Conservation (phyloP, 2,888 invertebrate species). For the Micoletzkya japonica region DNA sequence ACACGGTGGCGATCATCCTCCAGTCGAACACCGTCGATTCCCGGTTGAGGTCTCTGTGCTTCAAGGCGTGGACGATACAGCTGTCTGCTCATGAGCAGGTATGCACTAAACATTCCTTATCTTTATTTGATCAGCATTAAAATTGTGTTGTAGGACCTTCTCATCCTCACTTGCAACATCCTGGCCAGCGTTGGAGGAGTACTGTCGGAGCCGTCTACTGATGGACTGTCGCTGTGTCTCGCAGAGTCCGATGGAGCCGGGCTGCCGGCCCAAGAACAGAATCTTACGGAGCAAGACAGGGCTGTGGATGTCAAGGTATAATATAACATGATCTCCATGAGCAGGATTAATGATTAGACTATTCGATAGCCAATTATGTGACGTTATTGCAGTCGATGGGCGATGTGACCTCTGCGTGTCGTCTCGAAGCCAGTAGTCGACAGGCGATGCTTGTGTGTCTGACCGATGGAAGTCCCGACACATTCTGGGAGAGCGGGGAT, state of each 20-base stretch:
- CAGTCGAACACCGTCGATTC: conserved; percentile 52
- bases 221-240: conserved; percentile 30
- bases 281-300: conserved; percentile 4
- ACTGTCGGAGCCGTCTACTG: conserved; percentile 51
- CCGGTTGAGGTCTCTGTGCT: conserved; percentile 52
- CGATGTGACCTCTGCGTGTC: conserved; percentile 78
- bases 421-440: conserved; percentile 86
- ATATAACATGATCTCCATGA: neutral
- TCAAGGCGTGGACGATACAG: conserved; percentile 63
- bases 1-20: conserved; percentile 57
- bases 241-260: conserved; percentile 20
- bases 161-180: conserved; percentile 60
- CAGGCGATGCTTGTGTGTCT: conserved; percentile 90
- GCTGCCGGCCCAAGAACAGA: too few relatives aligned
- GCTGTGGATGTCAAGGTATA: conserved; percentile 30
- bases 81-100: conserved; percentile 61
- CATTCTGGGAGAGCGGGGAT: conserved; percentile 98
- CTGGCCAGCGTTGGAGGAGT: conserved; percentile 59
- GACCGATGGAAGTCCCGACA: conserved; percentile 91
- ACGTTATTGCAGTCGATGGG: conserved; percentile 50
- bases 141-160: conserved; percentile 43
- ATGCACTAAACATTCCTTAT: too few relatives aligned
- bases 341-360: too few relatives aligned
- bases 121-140: neutral
- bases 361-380: too few relatives aligned